Evolutionary conservation across 2,797 vertebrate genomes (phyloP), one percentile per base, ranked within the genome.

Genomic region (Ciconia nigra): DNA sequence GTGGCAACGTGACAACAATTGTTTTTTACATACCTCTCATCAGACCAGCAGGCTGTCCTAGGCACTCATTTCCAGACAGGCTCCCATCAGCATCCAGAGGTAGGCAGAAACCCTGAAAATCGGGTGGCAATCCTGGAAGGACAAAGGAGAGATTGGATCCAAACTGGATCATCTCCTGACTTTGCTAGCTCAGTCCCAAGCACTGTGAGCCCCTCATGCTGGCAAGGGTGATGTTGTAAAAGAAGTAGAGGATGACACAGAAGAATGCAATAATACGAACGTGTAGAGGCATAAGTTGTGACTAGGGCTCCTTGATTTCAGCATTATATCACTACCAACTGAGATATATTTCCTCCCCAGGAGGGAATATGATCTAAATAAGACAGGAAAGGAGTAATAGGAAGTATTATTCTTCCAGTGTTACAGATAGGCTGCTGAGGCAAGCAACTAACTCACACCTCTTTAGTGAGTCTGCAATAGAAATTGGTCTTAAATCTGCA

Each of bases 401-500:
- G 39, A 92, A 79, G n/a, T 28, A 72, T 72, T 63, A 59, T 87
- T 89, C 62, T 91, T 88, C 73, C 76, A 83, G 15, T 42, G 21
- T 80, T 84, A 86, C n/a, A 73, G 42, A 84, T 14, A 94, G 80
- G 76, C 61, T 90, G 91, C 74, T 91, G 80, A 92, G 66, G 72
- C 52, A 95, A 90, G 70, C 42, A 83, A 65, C 39, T 87, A 91
- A 76, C 70, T 88, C 85, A 57, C 63, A 89, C 26, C 41, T 90
- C 83, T 82, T 77, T 58, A 87, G 95, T 39, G 44, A 86, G 52
- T 35, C 78, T 96, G 83, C 58, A 77, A 79, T 18, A 93, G 89
- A 87, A 95, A 92, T 29, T 70, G 77, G 42, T 69, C 90, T 94
- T 72, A 93, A 93, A 94, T 92, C 92, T 85, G 58, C 57, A 57